Conservation (phyloP, 1,140 invertebrate species). For the Eriocheir sinensis region DNA sequence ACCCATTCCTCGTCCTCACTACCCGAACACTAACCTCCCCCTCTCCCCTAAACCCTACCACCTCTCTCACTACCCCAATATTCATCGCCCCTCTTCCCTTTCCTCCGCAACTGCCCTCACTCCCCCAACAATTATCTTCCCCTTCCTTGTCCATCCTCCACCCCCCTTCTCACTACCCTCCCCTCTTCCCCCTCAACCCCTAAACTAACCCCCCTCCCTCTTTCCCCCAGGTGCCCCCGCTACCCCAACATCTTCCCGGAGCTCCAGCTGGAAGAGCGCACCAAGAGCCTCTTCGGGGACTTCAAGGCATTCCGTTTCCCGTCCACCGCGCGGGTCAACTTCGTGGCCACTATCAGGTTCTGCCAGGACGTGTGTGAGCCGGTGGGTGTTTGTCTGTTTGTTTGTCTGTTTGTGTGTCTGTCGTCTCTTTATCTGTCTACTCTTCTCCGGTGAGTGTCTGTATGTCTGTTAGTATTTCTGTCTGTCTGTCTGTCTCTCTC, state of each 20-base stretch:
- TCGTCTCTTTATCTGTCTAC: background rate
- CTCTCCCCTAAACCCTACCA: background rate
- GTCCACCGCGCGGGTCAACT: slow-evolving; percentile 83
- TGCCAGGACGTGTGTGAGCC: slow-evolving; percentile 83
- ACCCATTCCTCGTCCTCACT: background rate
- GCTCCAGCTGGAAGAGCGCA: slow-evolving; percentile 82
- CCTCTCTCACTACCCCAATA: background rate
- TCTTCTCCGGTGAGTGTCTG: background rate
- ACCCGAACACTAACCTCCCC: background rate
- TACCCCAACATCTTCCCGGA: slow-evolving; percentile 83
- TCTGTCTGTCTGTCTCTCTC: background rate
- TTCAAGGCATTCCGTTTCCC: slow-evolving; percentile 85
- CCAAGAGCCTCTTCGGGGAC: slow-evolving; percentile 82
- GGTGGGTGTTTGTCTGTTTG: slow-evolving; percentile 79
- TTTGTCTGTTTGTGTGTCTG: background rate
- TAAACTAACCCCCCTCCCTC: background rate
- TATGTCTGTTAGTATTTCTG: background rate
- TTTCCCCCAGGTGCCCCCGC: slow-evolving; percentile 82
- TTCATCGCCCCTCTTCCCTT: slow-evolving; percentile 25
- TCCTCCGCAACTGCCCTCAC: background rate
- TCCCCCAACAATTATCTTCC: background rate
- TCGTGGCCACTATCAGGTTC: slow-evolving; percentile 84
- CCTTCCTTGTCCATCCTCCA: background rate
- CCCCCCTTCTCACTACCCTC: background rate
- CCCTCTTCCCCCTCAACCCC: background rate